Conservation (phyloP, 2,888 invertebrate genomes). For the Zonitis immaculata region DNA sequence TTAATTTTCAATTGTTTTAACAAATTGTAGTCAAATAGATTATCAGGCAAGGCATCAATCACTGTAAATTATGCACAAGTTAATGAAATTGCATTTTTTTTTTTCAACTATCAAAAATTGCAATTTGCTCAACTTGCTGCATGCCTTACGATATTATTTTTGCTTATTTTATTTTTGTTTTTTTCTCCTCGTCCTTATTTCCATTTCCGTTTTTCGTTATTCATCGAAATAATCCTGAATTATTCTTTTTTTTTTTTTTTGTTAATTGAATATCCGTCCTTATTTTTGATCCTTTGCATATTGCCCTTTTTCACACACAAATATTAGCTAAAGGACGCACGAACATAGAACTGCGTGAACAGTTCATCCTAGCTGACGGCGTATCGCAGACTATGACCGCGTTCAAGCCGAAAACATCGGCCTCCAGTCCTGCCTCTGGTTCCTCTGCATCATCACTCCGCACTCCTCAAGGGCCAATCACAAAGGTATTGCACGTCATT, state of each 20-base stretch:
- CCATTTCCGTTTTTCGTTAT: slow-evolving; percentile 3
- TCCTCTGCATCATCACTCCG: slow-evolving; percentile 56
- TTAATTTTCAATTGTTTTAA: not conserved
- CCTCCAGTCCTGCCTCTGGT: slow-evolving; percentile 62
- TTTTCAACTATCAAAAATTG: too few relatives aligned
- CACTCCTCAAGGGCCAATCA: slow-evolving; percentile 83
- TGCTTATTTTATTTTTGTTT: slow-evolving; percentile 30
- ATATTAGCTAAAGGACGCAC: slow-evolving; percentile 95
- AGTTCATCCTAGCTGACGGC: slow-evolving; percentile 97
- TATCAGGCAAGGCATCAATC: slow-evolving; percentile 5
- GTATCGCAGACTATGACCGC: slow-evolving; percentile 98
- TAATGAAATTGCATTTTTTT: not conserved
- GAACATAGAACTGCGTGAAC: slow-evolving; percentile 98
- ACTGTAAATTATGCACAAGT: not conserved
- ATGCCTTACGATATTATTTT: slow-evolving; percentile 13
- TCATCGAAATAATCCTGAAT: not conserved
- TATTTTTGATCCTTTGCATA: slow-evolving; percentile 1
- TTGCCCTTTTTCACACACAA: not conserved
- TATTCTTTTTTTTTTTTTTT: slow-evolving; percentile 4
- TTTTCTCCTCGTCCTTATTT: slow-evolving; percentile 13
- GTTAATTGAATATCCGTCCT: not conserved
- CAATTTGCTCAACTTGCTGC: not conserved
- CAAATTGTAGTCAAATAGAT: not conserved
- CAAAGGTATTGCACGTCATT: slow-evolving; percentile 67
- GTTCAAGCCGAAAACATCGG: slow-evolving; percentile 92